Conservation (phyloP, 1,140 invertebrate genomes). For the Aleiodes sp. region DNA sequence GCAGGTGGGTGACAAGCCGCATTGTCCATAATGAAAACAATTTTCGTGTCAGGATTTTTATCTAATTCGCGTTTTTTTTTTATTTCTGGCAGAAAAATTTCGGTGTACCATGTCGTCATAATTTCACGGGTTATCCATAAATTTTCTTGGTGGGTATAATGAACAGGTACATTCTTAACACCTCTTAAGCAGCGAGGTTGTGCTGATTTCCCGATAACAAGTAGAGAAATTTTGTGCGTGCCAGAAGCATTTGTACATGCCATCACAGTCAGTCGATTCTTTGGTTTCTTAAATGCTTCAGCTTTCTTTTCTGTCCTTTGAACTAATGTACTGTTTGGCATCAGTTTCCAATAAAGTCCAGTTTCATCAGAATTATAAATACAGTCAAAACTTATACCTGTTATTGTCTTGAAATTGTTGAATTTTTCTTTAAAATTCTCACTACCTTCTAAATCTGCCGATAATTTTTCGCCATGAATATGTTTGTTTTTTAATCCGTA, state of each 20-base stretch:
- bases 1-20: background rate
- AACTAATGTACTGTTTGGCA: background rate
- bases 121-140: background rate
- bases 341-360: slow-evolving; percentile 10
- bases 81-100: slow-evolving; percentile 6
- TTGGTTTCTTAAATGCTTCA: background rate
- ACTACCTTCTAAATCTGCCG: too few relatives aligned
- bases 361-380: slow-evolving; percentile 19
- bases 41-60: background rate
- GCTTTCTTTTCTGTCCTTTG: background rate
- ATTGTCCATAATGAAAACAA: background rate
- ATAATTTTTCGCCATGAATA: too few relatives aligned
- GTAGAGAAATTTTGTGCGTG: background rate
- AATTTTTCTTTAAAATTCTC: too few relatives aligned
- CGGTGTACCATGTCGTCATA: background rate
- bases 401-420: too few relatives aligned
- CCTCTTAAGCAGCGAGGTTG: slow-evolving; percentile 13
- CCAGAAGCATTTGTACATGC: background rate
- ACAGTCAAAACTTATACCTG: too few relatives aligned
- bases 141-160: slow-evolving; percentile 6
- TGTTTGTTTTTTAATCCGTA: too few relatives aligned
- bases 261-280: slow-evolving; percentile 3
- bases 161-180: slow-evolving; percentile 2
- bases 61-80: background rate
- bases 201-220: slow-evolving; percentile 4